Base-by-base conservation (phyloP, 2,888 invertebrate genomes). In the Phragmatobia fuliginosa region DNA sequence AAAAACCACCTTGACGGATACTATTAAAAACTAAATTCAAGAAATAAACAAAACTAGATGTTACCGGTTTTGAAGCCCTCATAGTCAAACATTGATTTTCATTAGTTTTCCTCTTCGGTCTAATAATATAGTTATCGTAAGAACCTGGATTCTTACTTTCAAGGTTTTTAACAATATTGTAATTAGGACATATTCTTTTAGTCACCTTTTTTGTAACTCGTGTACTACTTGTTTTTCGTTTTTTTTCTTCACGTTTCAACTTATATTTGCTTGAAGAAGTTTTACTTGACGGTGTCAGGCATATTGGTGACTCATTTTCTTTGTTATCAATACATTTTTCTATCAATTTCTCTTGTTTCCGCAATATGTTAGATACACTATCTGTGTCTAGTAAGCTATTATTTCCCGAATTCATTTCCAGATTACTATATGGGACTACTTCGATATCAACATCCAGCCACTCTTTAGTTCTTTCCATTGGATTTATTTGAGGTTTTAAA, bases 391-490 rank as follows among this genome's bases (percentile, higher is more conserved):
- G 82, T 61, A 87, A 85, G 73, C 81, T 87, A 58, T 70, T 67
- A 49, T 82, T 77, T 33, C 82, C 80, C 56, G 73, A 73, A 33
- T 76, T 74, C 6, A 72, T 21, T 33, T 85, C 81, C 8, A 83
- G 77, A 32, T 84, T 70, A 10, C 80, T 75, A 77, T 82, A 87
- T 16, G 82, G 72, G 4, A 80, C 79, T 7, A 79, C 70, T 67
- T 87, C 85, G 3, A 84, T 74, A 59, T 91, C 89, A 36, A 85
- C 86, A 64, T 89, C 85, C 14, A 90, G 75, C 91, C 91, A 91
- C 31, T 86, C 87, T 75, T 88, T 84, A n/a, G 87, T 88, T 73
- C 89, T 84, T 74, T 88, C 84, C 16, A 88, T 68, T 62, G 83
- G 83, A 3, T 81, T 81, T 66, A 82, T 79, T 28, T 81, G 81